phyloP scores from a whole-genome alignment of 1,140 invertebrate species.

The Bombyx mandarina region DNA sequence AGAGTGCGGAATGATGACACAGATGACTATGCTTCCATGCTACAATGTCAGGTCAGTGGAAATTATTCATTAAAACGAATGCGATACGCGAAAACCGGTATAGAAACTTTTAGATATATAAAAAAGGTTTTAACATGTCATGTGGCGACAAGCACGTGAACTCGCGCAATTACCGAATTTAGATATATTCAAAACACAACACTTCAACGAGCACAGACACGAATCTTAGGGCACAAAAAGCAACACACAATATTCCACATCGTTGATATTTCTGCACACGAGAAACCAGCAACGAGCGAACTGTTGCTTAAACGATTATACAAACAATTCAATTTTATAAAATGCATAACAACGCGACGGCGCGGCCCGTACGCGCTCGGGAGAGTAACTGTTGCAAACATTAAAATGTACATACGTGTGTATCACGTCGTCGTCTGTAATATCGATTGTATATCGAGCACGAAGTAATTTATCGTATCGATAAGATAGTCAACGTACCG shows the following conservation, averaged over 20 bases:
- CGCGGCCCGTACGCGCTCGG: constrained; percentile 40
- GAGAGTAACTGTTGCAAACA: constrained; percentile 50
- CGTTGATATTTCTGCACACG: constrained; percentile 1
- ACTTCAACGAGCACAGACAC: constrained; percentile 3
- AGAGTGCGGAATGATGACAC: constrained; percentile 12
- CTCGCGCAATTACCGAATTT: background rate
- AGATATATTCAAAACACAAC: constrained; percentile 2
- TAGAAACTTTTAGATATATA: constrained; percentile 1
- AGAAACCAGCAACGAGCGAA: background rate
- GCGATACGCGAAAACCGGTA: constrained; percentile 16
- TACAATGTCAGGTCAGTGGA: constrained; percentile 17
- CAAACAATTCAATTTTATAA: constrained; percentile 22
- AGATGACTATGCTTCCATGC: constrained; percentile 17
- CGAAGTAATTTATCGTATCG: constrained; percentile 55
- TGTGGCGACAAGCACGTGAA: constrained; percentile 11
- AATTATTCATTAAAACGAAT: constrained; percentile 20
- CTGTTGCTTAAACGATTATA: constrained; percentile 2
- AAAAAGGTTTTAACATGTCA: background rate
- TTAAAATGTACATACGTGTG: constrained; percentile 6
- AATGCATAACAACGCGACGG: constrained; percentile 19
- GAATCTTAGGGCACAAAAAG: constrained; percentile 8
- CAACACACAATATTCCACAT: constrained; percentile 6
- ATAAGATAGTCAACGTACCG: constrained; percentile 44
- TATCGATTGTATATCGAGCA: constrained; percentile 61
- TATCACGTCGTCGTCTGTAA: constrained; percentile 21